Evolutionary conservation across 2,797 vertebrate genomes (phyloP), one percentile per base, ranked within the genome.

Genomic region (Okamejei kenojei): DNA sequence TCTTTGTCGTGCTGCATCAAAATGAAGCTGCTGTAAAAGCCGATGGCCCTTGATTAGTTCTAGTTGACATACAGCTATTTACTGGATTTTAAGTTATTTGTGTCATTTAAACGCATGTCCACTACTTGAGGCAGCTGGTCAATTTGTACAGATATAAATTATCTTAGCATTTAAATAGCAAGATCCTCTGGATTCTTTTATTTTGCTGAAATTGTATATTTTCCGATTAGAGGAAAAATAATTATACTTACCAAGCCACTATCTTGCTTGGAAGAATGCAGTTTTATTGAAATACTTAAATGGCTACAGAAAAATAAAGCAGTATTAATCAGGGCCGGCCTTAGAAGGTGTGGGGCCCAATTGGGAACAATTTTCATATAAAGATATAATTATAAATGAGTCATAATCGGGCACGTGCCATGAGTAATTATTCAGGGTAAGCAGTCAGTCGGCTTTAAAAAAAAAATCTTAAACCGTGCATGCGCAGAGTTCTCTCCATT

Each of bases 11-110:
- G 90, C 94, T 96, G 94, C 93, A 94, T 94, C 94, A 95, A 95
- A 95, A 96, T 81, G 93, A 80, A 90, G 93, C 93, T 95, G 90
- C 94, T 94, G 94, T 94, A 95, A 94, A 94, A 94, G 94, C 93
- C 94, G 93, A 95, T 92, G 93, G 95, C 95, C 94, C 93, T 93
- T 95, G 95, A 94, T 96, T 96, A 96, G 94, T 96, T 96, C 95
- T 93, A 95, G 94, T 93, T 96, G 95, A 96, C 94, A 95, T 93
- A 94, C 94, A 95, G 94, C 93, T 95, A 94, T 95, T 97, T 95
- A 95, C 94, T 95, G 93, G 93, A 93, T 95, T 95, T 95, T 94
- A 95, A 94, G 93, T 90, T 94, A 93, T 54, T 54, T 5, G 94
- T 94, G 94, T 94, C 94, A 94, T 93, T 95, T 94, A 94, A 94